Evolutionary conservation across 2,797 vertebrate species (phyloP).

Genomic region (Notolepis coatsorum): DNA sequence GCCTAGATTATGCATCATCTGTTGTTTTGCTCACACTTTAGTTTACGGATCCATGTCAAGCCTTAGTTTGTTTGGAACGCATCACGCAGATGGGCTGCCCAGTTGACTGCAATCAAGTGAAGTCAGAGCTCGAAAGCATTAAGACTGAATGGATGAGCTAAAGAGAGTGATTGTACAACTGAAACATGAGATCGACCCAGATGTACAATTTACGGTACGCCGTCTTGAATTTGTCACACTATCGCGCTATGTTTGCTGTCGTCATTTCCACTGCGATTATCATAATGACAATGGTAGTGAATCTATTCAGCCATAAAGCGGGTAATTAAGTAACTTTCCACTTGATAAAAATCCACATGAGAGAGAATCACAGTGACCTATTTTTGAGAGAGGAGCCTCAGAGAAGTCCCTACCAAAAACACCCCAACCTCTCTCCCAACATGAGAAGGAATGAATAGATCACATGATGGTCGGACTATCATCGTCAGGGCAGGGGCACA

Average conservation of each 20-base stretch:
- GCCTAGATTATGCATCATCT: constrained; percentile 62
- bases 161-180: constrained; percentile 73
- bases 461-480: constrained; percentile 76
- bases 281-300: constrained; percentile 21
- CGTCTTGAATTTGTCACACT: constrained; percentile 40
- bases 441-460: constrained; percentile 79
- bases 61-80: constrained; percentile 71
- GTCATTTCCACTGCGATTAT: constrained; percentile 44
- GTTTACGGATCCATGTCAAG: constrained; percentile 86
- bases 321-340: constrained; percentile 22
- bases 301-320: constrained; percentile 8
- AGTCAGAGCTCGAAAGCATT: constrained; percentile 71
- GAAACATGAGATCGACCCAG: constrained; percentile 63
- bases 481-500: constrained; percentile 69
- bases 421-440: constrained; percentile 72
- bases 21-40: constrained; percentile 85
- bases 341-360: constrained; percentile 33
- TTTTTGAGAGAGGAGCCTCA: constrained; percentile 50
- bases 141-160: constrained; percentile 80
- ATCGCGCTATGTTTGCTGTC: constrained; percentile 24
- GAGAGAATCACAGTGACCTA: constrained; percentile 45
- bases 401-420: constrained; percentile 55
- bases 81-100: constrained; percentile 68
- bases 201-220: constrained; percentile 64
- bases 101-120: constrained; percentile 60